phyloP scores from a whole-genome alignment of 2,888 invertebrate species.

The Lepidochitona cinerea region DNA sequence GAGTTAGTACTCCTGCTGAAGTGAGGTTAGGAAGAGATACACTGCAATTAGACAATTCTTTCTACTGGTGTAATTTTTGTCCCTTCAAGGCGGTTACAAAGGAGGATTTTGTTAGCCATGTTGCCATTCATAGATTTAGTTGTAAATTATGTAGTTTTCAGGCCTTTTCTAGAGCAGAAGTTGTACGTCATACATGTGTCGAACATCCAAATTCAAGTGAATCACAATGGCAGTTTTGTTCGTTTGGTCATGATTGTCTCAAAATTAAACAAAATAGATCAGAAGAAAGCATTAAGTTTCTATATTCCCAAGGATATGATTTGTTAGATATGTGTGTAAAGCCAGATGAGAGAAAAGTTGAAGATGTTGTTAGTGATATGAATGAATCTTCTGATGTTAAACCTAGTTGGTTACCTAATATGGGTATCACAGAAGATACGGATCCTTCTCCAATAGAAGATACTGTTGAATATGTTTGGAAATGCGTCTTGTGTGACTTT shows the following conservation, averaged over 20 bases:
- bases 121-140: slow-evolving; percentile 6
- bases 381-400: background rate
- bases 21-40: background rate
- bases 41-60: background rate
- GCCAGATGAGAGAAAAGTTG: background rate
- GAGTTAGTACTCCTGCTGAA: background rate
- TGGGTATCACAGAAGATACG: background rate
- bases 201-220: background rate
- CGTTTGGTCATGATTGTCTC: background rate
- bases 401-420: background rate
- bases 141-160: slow-evolving; percentile 9
- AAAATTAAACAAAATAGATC: background rate
- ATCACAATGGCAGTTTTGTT: background rate
- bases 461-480: background rate
- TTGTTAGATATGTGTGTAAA: background rate
- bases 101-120: slow-evolving; percentile 6
- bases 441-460: background rate
- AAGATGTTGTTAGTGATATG: background rate
- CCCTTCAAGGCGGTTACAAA: slow-evolving; percentile 8
- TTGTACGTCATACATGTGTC: slow-evolving; percentile 1
- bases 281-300: background rate
- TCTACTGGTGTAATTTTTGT: slow-evolving; percentile 19
- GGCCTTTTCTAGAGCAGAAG: background rate
- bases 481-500: background rate
- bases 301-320: background rate